Conservation (phyloP, 2,888 invertebrate species). For the Lithophane semibrunnea region DNA sequence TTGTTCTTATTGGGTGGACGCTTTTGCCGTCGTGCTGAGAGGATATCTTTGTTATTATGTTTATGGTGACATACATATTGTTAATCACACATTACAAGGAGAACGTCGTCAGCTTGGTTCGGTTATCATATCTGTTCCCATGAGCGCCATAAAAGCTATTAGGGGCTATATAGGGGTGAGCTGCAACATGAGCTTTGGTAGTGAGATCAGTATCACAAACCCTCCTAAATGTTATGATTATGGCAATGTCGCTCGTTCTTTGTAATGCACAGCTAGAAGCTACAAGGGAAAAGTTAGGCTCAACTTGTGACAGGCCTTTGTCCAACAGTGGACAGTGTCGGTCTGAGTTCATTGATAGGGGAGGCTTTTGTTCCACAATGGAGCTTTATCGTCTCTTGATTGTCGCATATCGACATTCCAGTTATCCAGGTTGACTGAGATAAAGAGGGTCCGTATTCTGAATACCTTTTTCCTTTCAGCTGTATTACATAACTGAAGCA, state of each 20-base stretch:
- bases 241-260: constrained; percentile 7
- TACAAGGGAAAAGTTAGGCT: background rate
- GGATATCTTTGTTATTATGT: constrained; percentile 36
- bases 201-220: constrained; percentile 18
- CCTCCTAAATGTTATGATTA: constrained; percentile 17
- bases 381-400: constrained; percentile 37
- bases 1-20: constrained; percentile 44
- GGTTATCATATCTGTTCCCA: constrained; percentile 26
- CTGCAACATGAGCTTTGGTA: constrained; percentile 29
- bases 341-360: constrained; percentile 29
- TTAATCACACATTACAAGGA: background rate
- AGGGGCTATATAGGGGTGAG: constrained; percentile 19
- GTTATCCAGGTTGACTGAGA: constrained; percentile 22
- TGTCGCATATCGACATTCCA: constrained; percentile 20
- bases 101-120: constrained; percentile 7
- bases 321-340: background rate
- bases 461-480: constrained; percentile 33
- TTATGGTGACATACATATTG: constrained; percentile 8
- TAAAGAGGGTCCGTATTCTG: constrained; percentile 17
- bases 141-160: constrained; percentile 34
- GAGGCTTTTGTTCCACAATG: constrained; percentile 15
- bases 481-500: constrained; percentile 28
- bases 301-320: constrained; percentile 10
- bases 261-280: background rate
- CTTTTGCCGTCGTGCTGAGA: constrained; percentile 28